Evolutionary conservation across 1,140 invertebrate genomes (phyloP).

Genomic region (Holcopasites calliopsidis): DNA sequence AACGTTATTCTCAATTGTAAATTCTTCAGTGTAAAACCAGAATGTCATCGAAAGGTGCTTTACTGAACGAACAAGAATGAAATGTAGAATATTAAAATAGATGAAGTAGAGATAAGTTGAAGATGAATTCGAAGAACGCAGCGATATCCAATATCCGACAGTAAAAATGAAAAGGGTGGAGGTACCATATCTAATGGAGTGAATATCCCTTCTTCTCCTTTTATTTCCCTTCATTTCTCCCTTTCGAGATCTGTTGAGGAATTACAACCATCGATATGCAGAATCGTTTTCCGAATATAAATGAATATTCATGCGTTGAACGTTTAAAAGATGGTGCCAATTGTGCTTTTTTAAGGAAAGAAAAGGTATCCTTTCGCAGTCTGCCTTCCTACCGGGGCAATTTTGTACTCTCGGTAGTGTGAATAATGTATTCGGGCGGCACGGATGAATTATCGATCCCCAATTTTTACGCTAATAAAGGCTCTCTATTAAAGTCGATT

Average conservation of each 20-base stretch:
- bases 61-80: neutral
- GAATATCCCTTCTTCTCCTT: neutral
- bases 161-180: neutral
- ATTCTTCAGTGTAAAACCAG: too few species aligned
- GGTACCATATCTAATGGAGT: neutral
- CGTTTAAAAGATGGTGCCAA: neutral
- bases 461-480: neutral
- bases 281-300: conserved; percentile 8
- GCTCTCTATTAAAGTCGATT: neutral
- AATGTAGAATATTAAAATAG: neutral
- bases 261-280: neutral
- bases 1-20: too few species aligned
- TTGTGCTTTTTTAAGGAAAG: neutral
- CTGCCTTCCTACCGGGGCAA: neutral
- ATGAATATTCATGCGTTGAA: conserved; percentile 14
- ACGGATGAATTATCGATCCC: neutral
- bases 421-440: neutral
- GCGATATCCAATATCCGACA: neutral
- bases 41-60: too few species aligned
- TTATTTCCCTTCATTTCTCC: neutral
- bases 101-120: too few species aligned
- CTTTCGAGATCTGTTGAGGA: neutral
- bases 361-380: neutral
- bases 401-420: neutral
- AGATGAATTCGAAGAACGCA: neutral